phyloP scores from a whole-genome alignment of 2,797 vertebrate genomes.

The Prunella strophiata region DNA sequence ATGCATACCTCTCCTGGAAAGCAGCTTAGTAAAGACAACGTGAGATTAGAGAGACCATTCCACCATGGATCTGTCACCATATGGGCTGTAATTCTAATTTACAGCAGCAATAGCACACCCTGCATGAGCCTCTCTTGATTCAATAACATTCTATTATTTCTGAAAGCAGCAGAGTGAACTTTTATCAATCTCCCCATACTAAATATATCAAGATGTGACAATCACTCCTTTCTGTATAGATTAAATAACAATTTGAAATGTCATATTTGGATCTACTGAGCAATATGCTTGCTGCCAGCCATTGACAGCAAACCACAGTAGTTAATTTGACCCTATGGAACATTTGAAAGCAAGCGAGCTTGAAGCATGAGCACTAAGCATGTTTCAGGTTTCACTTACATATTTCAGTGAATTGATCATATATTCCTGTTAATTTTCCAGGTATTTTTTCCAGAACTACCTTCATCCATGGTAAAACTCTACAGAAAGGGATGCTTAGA shows the following conservation, averaged over 20 bases:
- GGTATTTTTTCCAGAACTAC: neutral
- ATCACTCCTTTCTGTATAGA: constrained; percentile 35
- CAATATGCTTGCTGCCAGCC: constrained; percentile 10
- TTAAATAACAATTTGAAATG: constrained; percentile 55
- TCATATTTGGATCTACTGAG: constrained; percentile 15
- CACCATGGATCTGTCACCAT: constrained; percentile 22
- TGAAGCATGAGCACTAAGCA: neutral
- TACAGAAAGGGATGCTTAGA: neutral
- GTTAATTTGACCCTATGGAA: constrained; percentile 34
- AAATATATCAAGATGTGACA: constrained; percentile 50
- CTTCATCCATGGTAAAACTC: neutral
- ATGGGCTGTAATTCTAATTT: constrained; percentile 60
- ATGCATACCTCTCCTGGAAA: neutral
- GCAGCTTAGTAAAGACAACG: constrained; percentile 18
- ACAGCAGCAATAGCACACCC: constrained; percentile 27
- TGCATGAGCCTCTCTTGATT: constrained; percentile 34
- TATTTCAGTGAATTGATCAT: constrained; percentile 19
- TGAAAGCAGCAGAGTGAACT: constrained; percentile 11
- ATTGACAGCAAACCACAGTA: constrained; percentile 12
- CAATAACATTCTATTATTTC: constrained; percentile 55
- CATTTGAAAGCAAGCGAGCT: constrained; percentile 13
- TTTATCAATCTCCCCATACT: constrained; percentile 44
- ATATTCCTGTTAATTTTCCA: neutral
- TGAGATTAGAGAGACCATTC: constrained; percentile 14
- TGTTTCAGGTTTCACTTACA: constrained; percentile 1